A percentile compares a stretch with the other conserved stretches of the same genome.
Conservation (phyloP, 2,113 vertebrate species). For the Rhabdomys dilectus region DNA sequence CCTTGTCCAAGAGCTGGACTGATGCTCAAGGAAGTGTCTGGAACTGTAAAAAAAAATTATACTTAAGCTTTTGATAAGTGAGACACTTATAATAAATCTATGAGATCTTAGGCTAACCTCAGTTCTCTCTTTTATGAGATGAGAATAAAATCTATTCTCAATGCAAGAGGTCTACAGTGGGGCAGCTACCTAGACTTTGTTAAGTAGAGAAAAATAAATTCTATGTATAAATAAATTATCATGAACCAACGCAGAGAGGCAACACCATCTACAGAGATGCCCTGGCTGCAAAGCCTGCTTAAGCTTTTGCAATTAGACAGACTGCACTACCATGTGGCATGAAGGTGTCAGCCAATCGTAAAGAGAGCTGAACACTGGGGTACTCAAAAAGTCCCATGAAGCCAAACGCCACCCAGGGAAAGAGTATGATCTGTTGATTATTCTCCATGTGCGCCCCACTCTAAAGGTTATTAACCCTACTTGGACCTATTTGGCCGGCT, state of each 20-base stretch:
- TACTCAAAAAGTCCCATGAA: slow-evolving; percentile 6
- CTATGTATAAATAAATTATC: neutral
- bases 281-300: neutral
- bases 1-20: neutral
- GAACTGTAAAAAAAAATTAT: neutral
- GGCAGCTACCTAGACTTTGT: neutral
- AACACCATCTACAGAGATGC: neutral
- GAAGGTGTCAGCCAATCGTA: slow-evolving; percentile 21
- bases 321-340: neutral
- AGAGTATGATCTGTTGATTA: neutral
- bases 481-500: neutral
- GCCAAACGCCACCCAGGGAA: neutral
- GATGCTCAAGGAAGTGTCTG: neutral
- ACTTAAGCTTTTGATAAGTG: neutral
- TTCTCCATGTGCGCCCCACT: neutral
- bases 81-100: neutral
- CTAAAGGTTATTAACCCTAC: neutral
- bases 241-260: neutral
- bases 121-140: slow-evolving; percentile 1
- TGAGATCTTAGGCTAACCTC: neutral
- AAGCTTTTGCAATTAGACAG: neutral
- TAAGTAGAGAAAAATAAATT: neutral
- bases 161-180: neutral
- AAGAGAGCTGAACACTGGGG: neutral
- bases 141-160: neutral